phyloP scores from a whole-genome alignment of 1,140 invertebrate species.

The Leptinotarsa defecta region DNA sequence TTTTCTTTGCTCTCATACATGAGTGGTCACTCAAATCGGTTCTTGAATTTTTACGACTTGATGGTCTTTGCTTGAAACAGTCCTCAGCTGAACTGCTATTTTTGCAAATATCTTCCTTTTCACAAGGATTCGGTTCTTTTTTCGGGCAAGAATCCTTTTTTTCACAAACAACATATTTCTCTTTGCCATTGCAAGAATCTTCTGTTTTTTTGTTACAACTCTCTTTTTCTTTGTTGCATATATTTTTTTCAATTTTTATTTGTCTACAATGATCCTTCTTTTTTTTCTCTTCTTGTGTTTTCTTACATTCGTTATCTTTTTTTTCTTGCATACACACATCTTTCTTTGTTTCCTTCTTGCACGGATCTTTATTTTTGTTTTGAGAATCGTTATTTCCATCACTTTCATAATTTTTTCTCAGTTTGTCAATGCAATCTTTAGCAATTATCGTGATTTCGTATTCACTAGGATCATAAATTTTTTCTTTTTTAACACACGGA shows the following conservation, averaged over 20 bases:
- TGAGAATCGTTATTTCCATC: neutral
- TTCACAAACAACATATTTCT: neutral
- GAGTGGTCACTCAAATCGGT: no score
- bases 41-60: no score
- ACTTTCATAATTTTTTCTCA: neutral
- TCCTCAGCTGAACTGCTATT: no score
- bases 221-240: neutral
- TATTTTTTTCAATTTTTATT: neutral
- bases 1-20: no score
- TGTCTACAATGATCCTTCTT: neutral
- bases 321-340: neutral
- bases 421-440: neutral
- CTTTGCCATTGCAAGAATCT: neutral
- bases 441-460: constrained; percentile 14
- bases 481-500: neutral
- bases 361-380: neutral
- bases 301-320: neutral
- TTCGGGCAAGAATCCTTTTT: neutral
- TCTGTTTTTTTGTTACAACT: neutral
- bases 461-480: constrained; percentile 9
- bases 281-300: neutral
- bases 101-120: constrained; percentile 20
- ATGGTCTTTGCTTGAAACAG: no score
- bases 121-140: constrained; percentile 9
- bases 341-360: neutral